A percentile compares a stretch with the other conserved stretches of the same genome.
These are phyloP conservation scores for Eidolon dupreanum DNA, from an alignment of 2,797 vertebrate genomes.

Conservation along the genomic window DNA sequence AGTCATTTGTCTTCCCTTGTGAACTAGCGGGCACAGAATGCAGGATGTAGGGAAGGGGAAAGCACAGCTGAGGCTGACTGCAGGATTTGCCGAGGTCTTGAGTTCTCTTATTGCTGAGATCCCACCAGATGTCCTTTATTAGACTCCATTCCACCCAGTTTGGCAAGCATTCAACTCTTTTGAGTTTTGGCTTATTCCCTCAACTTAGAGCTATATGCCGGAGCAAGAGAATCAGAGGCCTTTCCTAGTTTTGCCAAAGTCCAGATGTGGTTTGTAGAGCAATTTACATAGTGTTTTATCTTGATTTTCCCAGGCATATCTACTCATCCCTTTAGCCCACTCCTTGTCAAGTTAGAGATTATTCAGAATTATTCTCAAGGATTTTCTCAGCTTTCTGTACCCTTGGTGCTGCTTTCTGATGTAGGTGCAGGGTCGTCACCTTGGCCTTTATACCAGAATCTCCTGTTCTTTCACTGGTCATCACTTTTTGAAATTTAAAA, in stretches of 20 bases:
- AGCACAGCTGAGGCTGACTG: neutral
- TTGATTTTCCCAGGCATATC: slow-evolving; percentile 42
- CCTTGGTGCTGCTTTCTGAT: neutral
- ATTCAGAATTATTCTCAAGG: neutral
- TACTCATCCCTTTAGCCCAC: neutral
- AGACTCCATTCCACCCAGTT: neutral
- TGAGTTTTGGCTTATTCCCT: slow-evolving; percentile 13
- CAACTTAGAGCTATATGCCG: neutral
- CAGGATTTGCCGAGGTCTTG: neutral
- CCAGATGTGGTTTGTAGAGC: slow-evolving; percentile 46
- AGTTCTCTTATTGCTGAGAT: neutral
- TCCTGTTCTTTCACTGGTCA: neutral
- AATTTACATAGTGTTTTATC: slow-evolving; percentile 2
- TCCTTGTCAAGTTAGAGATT: neutral
- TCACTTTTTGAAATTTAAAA: neutral
- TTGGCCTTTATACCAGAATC: neutral
- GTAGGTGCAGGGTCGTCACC: neutral
- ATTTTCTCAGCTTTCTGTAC: neutral
- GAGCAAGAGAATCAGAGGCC: neutral
- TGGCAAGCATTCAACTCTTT: slow-evolving; percentile 20
- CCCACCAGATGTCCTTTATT: slow-evolving; percentile 43
- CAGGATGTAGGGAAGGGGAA: neutral
- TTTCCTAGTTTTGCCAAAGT: neutral
- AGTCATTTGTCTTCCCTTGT: neutral
- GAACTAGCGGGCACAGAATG: neutral